Conservation (phyloP, 2,888 invertebrate genomes). For the Oligia latruncula region DNA sequence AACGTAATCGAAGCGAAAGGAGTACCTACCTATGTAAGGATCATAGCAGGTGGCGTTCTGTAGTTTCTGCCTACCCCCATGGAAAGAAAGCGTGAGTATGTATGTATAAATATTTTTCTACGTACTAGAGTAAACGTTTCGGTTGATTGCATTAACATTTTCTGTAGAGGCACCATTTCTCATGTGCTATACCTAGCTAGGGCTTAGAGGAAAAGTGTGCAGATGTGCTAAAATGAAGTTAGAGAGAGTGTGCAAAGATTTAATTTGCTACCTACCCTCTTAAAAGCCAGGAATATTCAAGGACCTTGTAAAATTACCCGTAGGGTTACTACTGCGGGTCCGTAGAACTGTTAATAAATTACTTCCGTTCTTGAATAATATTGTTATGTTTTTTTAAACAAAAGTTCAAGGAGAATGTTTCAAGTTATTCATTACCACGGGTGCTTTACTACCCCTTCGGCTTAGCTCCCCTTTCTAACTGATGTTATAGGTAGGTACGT, state of each 20-base stretch:
- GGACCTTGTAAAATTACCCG: constrained; percentile 13
- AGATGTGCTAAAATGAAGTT: constrained; percentile 41
- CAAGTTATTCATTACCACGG: constrained; percentile 23
- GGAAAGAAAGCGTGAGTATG: neutral
- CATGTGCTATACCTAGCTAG: constrained; percentile 21
- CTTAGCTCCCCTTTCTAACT: constrained; percentile 10
- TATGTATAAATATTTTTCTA: neutral
- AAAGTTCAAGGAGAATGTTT: constrained; percentile 35
- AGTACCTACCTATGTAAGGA: neutral
- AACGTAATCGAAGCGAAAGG: neutral
- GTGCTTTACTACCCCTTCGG: constrained; percentile 15
- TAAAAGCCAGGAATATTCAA: constrained; percentile 27
- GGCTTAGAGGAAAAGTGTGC: constrained; percentile 18
- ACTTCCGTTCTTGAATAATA: constrained; percentile 32
- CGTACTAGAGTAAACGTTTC: constrained; percentile 31
- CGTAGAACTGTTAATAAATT: constrained; percentile 25
- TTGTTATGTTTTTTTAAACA: constrained; percentile 32
- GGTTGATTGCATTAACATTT: constrained; percentile 56
- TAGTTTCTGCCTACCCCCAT: no score
- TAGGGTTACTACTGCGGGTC: neutral
- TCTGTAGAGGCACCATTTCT: constrained; percentile 33
- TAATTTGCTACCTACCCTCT: constrained; percentile 30
- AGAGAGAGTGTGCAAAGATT: constrained; percentile 33
- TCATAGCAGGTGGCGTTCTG: neutral
- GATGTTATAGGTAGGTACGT: neutral